These are phyloP conservation scores for Oncopodura yosiiana DNA, from an alignment of 1,140 invertebrate species.

Conservation along the genomic window DNA sequence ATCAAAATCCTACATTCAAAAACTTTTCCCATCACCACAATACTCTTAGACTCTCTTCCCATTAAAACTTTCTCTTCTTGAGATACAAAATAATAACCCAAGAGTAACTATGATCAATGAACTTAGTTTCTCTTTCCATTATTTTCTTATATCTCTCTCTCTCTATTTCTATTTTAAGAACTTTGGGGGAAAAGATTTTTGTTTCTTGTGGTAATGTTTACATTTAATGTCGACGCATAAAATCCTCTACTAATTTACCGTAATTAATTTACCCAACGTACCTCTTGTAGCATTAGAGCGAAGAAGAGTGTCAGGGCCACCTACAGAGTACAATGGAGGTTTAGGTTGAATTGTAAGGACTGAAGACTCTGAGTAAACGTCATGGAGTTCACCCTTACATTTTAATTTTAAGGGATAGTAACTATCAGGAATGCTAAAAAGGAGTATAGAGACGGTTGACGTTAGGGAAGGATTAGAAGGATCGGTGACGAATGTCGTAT, in stretches of 20 bases:
- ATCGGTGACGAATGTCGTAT: not conserved
- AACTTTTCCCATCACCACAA: too few relatives aligned
- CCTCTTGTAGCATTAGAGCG: slow-evolving; percentile 3
- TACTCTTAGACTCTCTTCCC: too few relatives aligned
- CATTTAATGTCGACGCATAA: too few relatives aligned
- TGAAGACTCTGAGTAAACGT: slow-evolving; percentile 18
- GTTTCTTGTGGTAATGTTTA: too few relatives aligned
- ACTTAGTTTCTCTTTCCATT: too few relatives aligned
- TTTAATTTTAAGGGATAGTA: slow-evolving; percentile 18
- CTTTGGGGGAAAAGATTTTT: too few relatives aligned
- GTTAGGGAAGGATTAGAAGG: slow-evolving; percentile 4
- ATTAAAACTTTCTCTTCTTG: too few relatives aligned
- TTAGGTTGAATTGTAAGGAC: slow-evolving; percentile 18
- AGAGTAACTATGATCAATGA: too few relatives aligned
- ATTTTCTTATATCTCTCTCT: too few relatives aligned
- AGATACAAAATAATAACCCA: too few relatives aligned
- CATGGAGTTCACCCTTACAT: slow-evolving; percentile 19
- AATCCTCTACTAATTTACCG: not conserved
- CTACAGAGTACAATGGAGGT: slow-evolving; percentile 1
- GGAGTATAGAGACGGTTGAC: slow-evolving; percentile 13
- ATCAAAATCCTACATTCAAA: too few relatives aligned
- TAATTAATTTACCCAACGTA: not conserved
- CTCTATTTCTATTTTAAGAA: too few relatives aligned
- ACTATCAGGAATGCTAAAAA: slow-evolving; percentile 4
- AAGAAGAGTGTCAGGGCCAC: slow-evolving; percentile 6